Evolutionary conservation across 2,113 vertebrate species (phyloP).

Genomic region (Triplophysa rosa): DNA sequence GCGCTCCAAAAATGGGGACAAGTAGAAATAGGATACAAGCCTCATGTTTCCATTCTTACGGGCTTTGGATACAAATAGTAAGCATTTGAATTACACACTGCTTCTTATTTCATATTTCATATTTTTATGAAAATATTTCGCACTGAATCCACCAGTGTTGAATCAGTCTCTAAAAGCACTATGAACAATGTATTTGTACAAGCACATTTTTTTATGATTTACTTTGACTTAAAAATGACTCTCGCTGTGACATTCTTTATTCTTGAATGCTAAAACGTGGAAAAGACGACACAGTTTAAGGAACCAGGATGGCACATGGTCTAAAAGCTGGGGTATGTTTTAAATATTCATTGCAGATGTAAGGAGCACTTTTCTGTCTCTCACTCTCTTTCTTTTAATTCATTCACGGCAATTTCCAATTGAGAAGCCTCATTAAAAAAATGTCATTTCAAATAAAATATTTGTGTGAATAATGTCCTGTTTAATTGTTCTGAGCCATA

Average conservation of each 20-base stretch:
- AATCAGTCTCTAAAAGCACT: not conserved
- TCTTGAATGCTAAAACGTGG: not conserved
- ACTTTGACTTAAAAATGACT: not conserved
- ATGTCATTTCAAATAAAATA: conserved; percentile 56
- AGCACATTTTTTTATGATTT: not conserved
- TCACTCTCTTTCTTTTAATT: conserved; percentile 29
- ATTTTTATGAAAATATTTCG: too few relatives aligned
- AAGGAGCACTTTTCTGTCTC: conserved; percentile 34
- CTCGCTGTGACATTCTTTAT: not conserved
- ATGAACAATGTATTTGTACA: conserved; percentile 7
- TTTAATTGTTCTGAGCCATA: conserved; percentile 50
- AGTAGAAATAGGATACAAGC: conserved; percentile 41
- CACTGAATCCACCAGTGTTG: not conserved
- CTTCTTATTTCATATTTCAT: conserved; percentile 40
- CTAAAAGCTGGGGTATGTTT: conserved; percentile 48
- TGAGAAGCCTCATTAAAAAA: conserved; percentile 47
- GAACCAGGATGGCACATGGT: conserved; percentile 24
- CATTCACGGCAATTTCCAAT: conserved; percentile 42
- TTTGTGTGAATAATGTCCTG: conserved; percentile 54
- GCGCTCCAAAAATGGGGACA: conserved; percentile 47
- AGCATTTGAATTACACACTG: conserved; percentile 28
- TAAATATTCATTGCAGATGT: conserved; percentile 59
- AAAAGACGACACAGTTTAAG: conserved; percentile 5
- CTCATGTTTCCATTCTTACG: conserved; percentile 49
- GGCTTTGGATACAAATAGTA: conserved; percentile 33